Base-by-base conservation (phyloP, 1,140 invertebrate genomes). In the Polypedilum vanderplanki region DNA sequence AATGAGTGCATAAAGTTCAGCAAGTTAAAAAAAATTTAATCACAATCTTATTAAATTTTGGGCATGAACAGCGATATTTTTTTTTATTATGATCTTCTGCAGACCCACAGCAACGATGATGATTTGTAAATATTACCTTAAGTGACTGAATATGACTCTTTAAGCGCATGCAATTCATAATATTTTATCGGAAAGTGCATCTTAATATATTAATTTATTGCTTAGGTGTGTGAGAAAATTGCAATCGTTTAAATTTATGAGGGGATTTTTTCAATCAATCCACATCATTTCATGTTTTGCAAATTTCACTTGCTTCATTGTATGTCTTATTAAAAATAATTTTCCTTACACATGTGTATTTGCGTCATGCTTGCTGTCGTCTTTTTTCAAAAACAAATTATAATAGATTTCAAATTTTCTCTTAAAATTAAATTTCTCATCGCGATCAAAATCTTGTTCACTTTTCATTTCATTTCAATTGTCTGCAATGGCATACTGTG, bases 401-500 rank as follows among this genome's bases (percentile, higher is more conserved):
- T 33, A 57, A 57, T n/a, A 57, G 46, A n/a, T 57, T 57, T 57
- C 46, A 57, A 57, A 15, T 12, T 57, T 57, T 57, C 46, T 57
- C 46, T 33, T 33, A 57, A 57, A 57, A 57, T 15, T 57, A 57
- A 33, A 33, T 33, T 33, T n/a, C 46, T n/a, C 46, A 57, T n/a
- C 15, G 46, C 12, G 46, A 57, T 57, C n/a, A 12, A 57, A 57
- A 57, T 57, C 46, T 57, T 57, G 46, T 57, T 57, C 46, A 57
- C 46, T 57, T 57, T 57, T 57, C 12, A 57, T 57, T 57, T 57
- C 46, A 57, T 57, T 57, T 57, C 46, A n/a, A 57, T 57, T 57
- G 46, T 57, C 12, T 57, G 10, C 46, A 57, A 57, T 57, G 46
- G 46, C 24, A 57, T 57, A 3, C 12, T 57, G 7, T 15, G 46